Percentiles rank a stretch among this genome's conserved stretches.
These are phyloP conservation scores for Mastomys coucha DNA, from an alignment of 2,113 vertebrate species.

Conservation along the genomic window DNA sequence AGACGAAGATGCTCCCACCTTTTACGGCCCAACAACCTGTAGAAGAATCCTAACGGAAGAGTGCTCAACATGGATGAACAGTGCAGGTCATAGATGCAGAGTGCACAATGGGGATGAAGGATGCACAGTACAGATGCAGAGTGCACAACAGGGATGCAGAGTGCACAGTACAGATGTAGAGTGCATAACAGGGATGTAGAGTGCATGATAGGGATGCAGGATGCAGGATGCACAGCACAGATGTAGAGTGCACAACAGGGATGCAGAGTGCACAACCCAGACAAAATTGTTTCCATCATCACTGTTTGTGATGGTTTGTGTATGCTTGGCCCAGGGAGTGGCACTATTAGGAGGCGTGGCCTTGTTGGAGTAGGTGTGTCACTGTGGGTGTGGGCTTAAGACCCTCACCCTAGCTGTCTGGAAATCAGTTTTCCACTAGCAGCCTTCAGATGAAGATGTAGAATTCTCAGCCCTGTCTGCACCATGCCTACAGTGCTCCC, in stretches of 20 bases:
- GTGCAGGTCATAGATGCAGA: background rate
- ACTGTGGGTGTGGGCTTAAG: no score
- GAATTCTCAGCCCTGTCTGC: no score
- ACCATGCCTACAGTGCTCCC: no score
- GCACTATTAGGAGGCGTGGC: no score
- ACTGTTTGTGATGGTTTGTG: no score
- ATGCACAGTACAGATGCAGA: background rate
- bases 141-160: no score
- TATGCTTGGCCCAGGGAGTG: no score
- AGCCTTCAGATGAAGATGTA: no score
- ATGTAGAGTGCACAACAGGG: background rate
- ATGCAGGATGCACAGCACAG: background rate
- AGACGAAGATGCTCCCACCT: background rate
- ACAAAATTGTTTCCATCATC: background rate
- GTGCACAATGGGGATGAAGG: background rate
- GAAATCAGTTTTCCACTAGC: no score
- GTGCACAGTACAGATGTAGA: no score
- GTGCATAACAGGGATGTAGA: background rate
- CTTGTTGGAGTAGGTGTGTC: no score
- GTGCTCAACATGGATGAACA: background rate
- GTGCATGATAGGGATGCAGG: background rate
- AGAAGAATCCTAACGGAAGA: background rate
- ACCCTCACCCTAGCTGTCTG: no score
- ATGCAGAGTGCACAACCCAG: background rate
- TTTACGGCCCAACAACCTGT: background rate